Evolutionary conservation across 1,140 invertebrate genomes (phyloP), one percentile per base, ranked within the genome.

Genomic region (Orchestia grillus): DNA sequence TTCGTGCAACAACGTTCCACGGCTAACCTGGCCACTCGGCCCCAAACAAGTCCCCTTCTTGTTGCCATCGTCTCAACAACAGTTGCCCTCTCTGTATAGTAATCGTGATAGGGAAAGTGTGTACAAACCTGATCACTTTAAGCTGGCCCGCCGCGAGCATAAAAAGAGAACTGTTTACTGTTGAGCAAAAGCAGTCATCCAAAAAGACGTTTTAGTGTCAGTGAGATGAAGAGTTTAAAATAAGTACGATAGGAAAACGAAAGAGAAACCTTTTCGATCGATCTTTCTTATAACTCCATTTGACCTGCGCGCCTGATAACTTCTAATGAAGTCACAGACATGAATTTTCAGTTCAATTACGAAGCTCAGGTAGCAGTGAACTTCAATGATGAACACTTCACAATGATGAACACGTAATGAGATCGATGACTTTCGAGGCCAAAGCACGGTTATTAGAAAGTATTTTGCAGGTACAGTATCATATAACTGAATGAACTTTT

Each of bases 41-140:
- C 6, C 44, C 44, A 94, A 94, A 94, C 92, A 94, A 94, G 92
- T 94, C 92, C 92, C 92, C 92, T 94, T 94, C 92, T 94, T 94
- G 92, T 94, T 94, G 92, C 44, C 43, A 94, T 94, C 92, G 44
- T 44, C 41, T 42, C 11, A 45, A 47, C 92, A 94, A 94, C 92
- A 94, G 43, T 45, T 94, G 44, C 92, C 44, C 92, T 40, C 92
- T 94, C 44, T 91, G 88, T 91, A 91, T 91, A 91, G 88, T 91
- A 91, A 91, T 91, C 88, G 44, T 91, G 88, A 91, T 91, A 91
- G 88, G 88, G 88, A 91, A 42, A 44, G 44, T 43, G 88, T 42
- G 44, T 91, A 42, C 44, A 91, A 91, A 91, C 88, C 41, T 44
- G 88, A 77, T 77, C 62, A 77, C 62, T 77, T 77, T 77, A 77